Evolutionary conservation across 2,113 vertebrate genomes (phyloP).

Genomic region (Epinephelus fuscoguttatus): DNA sequence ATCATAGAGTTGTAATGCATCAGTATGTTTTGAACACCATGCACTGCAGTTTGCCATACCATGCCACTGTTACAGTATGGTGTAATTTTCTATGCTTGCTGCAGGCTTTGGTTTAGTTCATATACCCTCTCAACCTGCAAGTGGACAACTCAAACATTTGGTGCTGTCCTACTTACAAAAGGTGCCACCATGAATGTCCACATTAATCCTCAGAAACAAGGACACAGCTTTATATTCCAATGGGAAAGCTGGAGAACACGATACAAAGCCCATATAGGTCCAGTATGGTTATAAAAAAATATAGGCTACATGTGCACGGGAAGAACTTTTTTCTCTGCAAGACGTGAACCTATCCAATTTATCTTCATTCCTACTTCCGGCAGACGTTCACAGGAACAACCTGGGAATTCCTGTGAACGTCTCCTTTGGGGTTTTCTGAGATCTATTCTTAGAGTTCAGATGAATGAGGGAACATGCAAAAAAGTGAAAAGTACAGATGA

Average conservation of each 20-base stretch:
- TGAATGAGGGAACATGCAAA: constrained; percentile 36
- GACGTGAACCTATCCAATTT: constrained; percentile 19
- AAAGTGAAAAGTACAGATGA: constrained; percentile 29
- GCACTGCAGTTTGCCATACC: not conserved
- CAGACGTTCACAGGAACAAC: constrained; percentile 38
- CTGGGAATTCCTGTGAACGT: constrained; percentile 47
- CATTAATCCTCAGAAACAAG: constrained; percentile 43
- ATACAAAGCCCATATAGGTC: not conserved
- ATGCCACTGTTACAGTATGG: not conserved
- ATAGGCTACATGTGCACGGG: not conserved
- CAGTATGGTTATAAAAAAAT: not conserved
- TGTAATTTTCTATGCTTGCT: not conserved
- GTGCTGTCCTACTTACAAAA: not conserved
- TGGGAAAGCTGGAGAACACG: not conserved
- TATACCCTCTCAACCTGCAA: not conserved
- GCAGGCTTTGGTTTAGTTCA: constrained; percentile 11
- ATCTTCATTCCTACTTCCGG: constrained; percentile 48
- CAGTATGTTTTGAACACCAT: not conserved
- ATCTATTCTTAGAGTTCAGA: constrained; percentile 57
- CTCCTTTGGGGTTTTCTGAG: constrained; percentile 36
- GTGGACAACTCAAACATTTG: constrained; percentile 5
- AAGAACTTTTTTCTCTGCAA: constrained; percentile 12
- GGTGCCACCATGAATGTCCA: not conserved
- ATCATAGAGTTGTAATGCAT: not conserved
- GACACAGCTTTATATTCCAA: constrained; percentile 19